phyloP scores from a whole-genome alignment of 1,140 invertebrate species.

The Heliconius congener region DNA sequence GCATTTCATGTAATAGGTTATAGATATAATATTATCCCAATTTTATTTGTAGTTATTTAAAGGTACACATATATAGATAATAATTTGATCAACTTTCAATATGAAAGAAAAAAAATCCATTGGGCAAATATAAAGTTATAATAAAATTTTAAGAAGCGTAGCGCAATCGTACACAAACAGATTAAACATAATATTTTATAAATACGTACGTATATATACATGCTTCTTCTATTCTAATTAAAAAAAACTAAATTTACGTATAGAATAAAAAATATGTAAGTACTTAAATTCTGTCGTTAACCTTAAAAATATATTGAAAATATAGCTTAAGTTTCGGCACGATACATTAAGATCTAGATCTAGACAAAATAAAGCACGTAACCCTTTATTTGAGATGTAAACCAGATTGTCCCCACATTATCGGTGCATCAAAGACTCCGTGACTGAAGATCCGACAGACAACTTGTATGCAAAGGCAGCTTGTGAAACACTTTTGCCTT shows the following conservation, averaged over 20 bases:
- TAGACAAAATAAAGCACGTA: conserved; percentile 29
- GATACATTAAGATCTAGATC: conserved; percentile 13
- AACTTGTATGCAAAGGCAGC: conserved; percentile 26
- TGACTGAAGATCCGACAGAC: conserved; percentile 36
- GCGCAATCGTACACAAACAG: too few species aligned
- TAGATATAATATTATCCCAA: background rate
- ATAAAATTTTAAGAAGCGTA: too few species aligned
- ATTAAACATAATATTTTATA: too few species aligned
- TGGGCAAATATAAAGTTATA: too few species aligned
- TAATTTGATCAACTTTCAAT: too few species aligned
- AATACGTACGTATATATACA: too few species aligned
- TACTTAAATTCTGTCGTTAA: background rate
- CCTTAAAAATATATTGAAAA: background rate
- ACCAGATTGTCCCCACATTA: conserved; percentile 33
- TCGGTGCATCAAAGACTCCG: conserved; percentile 42
- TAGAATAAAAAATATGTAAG: background rate
- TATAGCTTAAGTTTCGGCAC: background rate
- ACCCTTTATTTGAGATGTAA: conserved; percentile 35
- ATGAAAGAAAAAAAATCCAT: too few species aligned
- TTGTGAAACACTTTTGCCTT: conserved; percentile 12
- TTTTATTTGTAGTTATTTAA: background rate
- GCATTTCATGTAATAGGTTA: background rate
- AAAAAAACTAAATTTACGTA: too few species aligned
- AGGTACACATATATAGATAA: background rate
- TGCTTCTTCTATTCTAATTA: too few species aligned